Base-by-base conservation (phyloP, 2,797 vertebrate genomes). In the Aotus griseimembra region DNA sequence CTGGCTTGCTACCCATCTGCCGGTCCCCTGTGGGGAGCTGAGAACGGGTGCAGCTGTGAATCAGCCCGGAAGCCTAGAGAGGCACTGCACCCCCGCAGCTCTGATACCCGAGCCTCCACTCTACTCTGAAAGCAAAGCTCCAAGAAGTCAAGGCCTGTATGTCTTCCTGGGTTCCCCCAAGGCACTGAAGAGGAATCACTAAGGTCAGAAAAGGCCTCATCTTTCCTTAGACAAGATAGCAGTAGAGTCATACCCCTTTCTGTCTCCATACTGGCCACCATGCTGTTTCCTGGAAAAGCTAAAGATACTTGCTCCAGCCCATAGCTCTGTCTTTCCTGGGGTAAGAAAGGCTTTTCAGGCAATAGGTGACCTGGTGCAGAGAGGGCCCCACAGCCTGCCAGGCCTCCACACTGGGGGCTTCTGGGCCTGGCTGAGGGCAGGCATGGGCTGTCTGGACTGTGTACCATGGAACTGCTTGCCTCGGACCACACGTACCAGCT, bases 1-100 rank as follows among this genome's bases (percentile, higher is more conserved):
- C 44, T 79, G 39, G 41, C 17, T 1, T 0, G 5, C 39, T 10
- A 36, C 81, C 3, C 3, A 4, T 19, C 22, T 0, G 26, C 0
- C 0, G 11, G 81, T 46, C 58, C 20, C 52, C 67, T 57, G 7
- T 67, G 20, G 58, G 24, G 39, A 73, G 41, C 13, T 30, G 24
- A 41, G 75, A 48, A 39, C 28, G 4, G 2, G 7, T 5, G 30
- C 19, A 26, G 2, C 0, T 61, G 14, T 3, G 41, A 67, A 17
- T 28, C 79, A 75, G n/a, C 26, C 22, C 0, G 7, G 22, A 33
- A 4, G 7, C 1, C 61, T 10, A 4, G 12, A 10, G 39, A 14
- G 15, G 2, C 9, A 3, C 2, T 2, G 11, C 3, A 9, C 11
- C 39, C 73, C 79, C 13, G 22, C 46, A 28, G 75, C 17, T 14